Base-by-base conservation (phyloP, 2,797 vertebrate genomes). In the Spinibarbus caldwelli region DNA sequence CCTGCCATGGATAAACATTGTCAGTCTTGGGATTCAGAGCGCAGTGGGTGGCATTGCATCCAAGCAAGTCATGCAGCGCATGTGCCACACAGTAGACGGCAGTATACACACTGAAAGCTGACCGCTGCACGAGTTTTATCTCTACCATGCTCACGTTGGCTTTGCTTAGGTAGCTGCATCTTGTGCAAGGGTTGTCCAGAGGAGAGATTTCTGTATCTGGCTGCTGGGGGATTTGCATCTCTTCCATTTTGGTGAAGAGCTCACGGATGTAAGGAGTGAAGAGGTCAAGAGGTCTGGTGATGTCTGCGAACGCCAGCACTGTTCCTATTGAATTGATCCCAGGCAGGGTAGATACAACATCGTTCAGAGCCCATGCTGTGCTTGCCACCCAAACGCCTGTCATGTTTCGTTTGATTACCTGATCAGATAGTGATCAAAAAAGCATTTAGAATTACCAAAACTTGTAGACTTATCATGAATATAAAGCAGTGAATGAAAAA, bases 381-480 rank as follows among this genome's bases (percentile, higher is more conserved):
- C 95, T 97, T 85, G 90, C 96, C 1, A 99, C 89, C 98, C 98
- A 99, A 17, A 99, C 97, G 31, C 91, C 95, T 45, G 92, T 94
- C 81, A 95, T 72, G 31, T 95, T 94, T 15, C 72, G 89, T 77
- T 45, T 89, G 87, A 96, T 94, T 26, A 96, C 94, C 95, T 96
- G 90, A 15, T 29, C 49, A 75, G 49, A 49, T 19, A 80, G n/a
- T 6, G 72, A 67, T 70, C 31, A 77, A 26, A 83, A 59, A 43
- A 75, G 7, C 21, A 36, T 64, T 62, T 6, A 34, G 10, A 54
- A 68, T 26, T 23, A 81, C 9, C 14, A 70, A 70, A 70, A 54
- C 79, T 3, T 62, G 14, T 6, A 41, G 12, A 57, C 23, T 59
- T 77, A 17, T 9, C 34, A 23, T 36, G 23, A 78, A 43, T 29